Evolutionary conservation across 1,140 invertebrate genomes (phyloP).

Genomic region (Eurytemora carolleeae): DNA sequence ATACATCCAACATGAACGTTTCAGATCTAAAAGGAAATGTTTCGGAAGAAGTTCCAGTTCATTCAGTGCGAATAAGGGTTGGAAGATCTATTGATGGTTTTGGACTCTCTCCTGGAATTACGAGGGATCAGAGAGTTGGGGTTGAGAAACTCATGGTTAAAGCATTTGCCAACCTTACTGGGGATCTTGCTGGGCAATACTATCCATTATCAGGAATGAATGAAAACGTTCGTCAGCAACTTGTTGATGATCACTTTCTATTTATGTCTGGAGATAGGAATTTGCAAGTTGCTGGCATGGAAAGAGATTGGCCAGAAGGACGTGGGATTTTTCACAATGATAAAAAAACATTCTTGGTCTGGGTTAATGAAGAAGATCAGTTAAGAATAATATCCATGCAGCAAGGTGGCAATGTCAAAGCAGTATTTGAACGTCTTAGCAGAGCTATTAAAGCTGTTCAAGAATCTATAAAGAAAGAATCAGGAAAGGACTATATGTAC

Average conservation of each 20-base stretch:
- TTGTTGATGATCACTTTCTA: slow-evolving; percentile 27
- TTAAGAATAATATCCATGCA: slow-evolving; percentile 47
- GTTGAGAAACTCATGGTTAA: slow-evolving; percentile 11
- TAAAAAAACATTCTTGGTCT: slow-evolving; percentile 53
- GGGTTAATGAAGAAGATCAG: slow-evolving; percentile 83
- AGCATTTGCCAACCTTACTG: slow-evolving; percentile 3
- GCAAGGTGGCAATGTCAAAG: slow-evolving; percentile 49
- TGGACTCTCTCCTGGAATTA: slow-evolving; percentile 14
- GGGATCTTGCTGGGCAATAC: slow-evolving; percentile 26
- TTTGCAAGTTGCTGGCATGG: slow-evolving; percentile 24
- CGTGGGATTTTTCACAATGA: slow-evolving; percentile 62
- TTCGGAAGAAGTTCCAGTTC: slow-evolving; percentile 10
- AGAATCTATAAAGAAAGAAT: slow-evolving; percentile 13
- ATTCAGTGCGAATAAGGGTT: slow-evolving; percentile 13
- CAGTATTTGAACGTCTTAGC: slow-evolving; percentile 43
- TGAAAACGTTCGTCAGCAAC: slow-evolving; percentile 22
- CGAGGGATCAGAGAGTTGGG: slow-evolving; percentile 13
- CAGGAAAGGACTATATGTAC: slow-evolving; percentile 13
- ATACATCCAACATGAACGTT: slow-evolving; percentile 15
- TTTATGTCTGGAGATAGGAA: slow-evolving; percentile 26
- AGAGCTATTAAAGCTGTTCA: slow-evolving; percentile 32
- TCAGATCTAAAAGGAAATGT: slow-evolving; percentile 13
- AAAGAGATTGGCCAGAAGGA: slow-evolving; percentile 66
- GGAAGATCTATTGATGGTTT: slow-evolving; percentile 13
- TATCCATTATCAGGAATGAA: slow-evolving; percentile 26